Base-by-base conservation (phyloP, 1,140 invertebrate species). In the Apocrypta bakeri region DNA sequence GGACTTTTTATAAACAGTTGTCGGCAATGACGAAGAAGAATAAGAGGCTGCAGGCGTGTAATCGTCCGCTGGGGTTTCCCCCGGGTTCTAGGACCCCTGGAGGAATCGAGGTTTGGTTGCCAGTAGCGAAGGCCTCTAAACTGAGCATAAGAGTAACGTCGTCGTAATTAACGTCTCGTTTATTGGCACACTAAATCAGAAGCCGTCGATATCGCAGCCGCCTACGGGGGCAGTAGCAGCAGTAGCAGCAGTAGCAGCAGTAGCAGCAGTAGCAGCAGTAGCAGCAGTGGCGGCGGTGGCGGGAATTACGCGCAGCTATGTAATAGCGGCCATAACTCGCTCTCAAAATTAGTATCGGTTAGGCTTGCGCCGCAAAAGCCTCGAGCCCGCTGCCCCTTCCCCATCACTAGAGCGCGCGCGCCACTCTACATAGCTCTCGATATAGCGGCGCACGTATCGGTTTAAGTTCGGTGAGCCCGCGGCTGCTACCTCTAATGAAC, bases 291-390 rank as follows among this genome's bases (percentile, higher is more conserved):
- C 75, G 29, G 69, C 29, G 66, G 72, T 64, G 76, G 71, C 66
- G 73, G 25, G 71, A 81, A 87, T 86, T 84, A 84, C 82, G 73
- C 78, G 63, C 68, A 79, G 83, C 71, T 85, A 85, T 87, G 86
- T 85, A 87, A 88, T 88, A 85, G 84, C 84, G 76, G 85, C 86
- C 85, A 89, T 89, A 90, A 90, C 87, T 90, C 84, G 83, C 81
- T 83, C 69, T 79, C 31, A 81, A 90, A 90, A 90, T 90, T 90
- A 90, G 87, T 90, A 90, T 88, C 85, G 87, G 85, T 88, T 88
- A 85, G 88, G 87, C 86, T 24, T 74, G 72, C 27, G 33, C 33
- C 69, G 33, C 27, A 37, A 24, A 2, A 27, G 17, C 21, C 48
- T 56, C 66, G 0, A 1, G 21, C 25, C 33, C 21, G 61, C 33